These are phyloP conservation scores for Limnothrissa miodon DNA, from an alignment of 2,113 vertebrate species.

Conservation along the genomic window DNA sequence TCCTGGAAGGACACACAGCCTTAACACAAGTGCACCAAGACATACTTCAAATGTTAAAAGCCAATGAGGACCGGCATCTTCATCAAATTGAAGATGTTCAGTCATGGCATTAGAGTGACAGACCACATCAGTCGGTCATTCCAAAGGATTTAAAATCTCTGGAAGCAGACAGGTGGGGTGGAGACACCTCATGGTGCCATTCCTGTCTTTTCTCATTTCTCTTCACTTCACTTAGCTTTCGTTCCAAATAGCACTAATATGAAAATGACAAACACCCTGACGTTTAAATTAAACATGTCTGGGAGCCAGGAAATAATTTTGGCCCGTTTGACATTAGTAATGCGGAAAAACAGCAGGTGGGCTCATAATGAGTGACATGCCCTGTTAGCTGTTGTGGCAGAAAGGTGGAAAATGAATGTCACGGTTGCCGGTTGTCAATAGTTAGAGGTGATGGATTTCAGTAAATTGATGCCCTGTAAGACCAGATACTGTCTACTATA, in stretches of 20 bases:
- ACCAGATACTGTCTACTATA: neutral
- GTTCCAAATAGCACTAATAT: slow-evolving; percentile 23
- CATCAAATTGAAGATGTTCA: neutral
- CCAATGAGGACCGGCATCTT: neutral
- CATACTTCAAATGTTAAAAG: neutral
- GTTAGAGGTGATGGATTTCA: slow-evolving; percentile 43
- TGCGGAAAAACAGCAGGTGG: slow-evolving; percentile 50
- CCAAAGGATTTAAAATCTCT: neutral
- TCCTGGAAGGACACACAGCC: neutral
- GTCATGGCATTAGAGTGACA: slow-evolving; percentile 29
- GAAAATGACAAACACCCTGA: slow-evolving; percentile 27
- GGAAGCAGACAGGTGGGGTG: neutral
- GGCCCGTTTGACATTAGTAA: slow-evolving; percentile 40
- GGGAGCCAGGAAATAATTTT: slow-evolving; percentile 33
- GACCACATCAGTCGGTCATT: neutral
- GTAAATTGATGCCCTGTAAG: neutral
- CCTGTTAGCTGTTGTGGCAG: slow-evolving; percentile 54
- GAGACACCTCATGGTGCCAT: neutral
- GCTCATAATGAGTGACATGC: slow-evolving; percentile 55
- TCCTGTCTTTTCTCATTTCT: slow-evolving; percentile 9
- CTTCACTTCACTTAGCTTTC: slow-evolving; percentile 19
- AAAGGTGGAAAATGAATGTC: slow-evolving; percentile 25
- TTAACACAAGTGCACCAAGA: neutral
- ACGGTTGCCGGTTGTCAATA: slow-evolving; percentile 22
- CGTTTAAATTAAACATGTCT: slow-evolving; percentile 50